These are phyloP conservation scores for Neopipo cinnamomea DNA, from an alignment of 2,113 vertebrate genomes.

Conservation along the genomic window DNA sequence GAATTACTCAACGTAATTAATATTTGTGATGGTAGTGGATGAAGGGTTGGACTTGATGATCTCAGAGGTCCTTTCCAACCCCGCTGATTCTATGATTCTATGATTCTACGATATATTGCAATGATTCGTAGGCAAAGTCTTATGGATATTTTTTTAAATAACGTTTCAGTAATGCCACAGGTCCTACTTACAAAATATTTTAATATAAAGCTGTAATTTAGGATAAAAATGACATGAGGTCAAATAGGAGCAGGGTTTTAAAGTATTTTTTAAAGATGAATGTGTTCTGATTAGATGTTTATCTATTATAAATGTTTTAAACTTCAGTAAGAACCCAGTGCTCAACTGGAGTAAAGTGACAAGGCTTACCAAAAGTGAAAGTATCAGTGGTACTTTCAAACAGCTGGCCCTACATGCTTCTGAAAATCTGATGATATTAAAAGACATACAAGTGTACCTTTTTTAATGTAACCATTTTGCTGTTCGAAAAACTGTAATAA, in stretches of 20 bases:
- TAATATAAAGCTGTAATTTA: background rate
- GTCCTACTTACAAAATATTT: background rate
- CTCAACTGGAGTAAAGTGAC: background rate
- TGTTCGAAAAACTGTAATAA: background rate
- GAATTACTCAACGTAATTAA: background rate
- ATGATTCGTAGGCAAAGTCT: background rate
- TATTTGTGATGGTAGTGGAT: background rate
- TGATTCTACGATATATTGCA: background rate
- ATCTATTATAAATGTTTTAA: background rate
- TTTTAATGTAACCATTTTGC: background rate
- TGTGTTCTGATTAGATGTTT: background rate
- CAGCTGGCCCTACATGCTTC: background rate
- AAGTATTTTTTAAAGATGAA: background rate
- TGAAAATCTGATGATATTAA: background rate
- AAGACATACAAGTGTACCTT: background rate
- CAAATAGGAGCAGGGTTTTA: background rate
- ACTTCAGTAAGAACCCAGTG: background rate
- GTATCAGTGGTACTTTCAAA: background rate
- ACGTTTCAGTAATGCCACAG: background rate
- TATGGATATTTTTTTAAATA: background rate
- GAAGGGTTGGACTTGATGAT: too few species aligned
- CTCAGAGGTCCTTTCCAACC: too few species aligned
- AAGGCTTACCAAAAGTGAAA: background rate
- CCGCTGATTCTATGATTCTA: too few species aligned
- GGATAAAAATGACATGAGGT: background rate